Conservation (phyloP, 2,888 invertebrate genomes). For the Drosophila lutescens region DNA sequence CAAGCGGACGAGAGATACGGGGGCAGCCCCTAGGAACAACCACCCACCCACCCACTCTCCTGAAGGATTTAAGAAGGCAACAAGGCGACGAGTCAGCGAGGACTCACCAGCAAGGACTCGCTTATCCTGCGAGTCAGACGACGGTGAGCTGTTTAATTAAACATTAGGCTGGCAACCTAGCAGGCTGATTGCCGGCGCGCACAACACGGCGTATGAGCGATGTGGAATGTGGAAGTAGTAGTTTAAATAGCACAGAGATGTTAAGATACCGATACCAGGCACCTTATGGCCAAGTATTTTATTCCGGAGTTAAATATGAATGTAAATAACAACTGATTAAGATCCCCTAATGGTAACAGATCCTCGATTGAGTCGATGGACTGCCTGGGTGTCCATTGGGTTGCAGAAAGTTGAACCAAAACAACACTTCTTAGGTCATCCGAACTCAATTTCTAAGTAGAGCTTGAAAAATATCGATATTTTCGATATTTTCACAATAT, state of each 20-base stretch:
- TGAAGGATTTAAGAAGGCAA: neutral
- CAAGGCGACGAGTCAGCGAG: conserved; percentile 13
- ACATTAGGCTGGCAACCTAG: conserved; percentile 40
- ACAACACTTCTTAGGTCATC: no score
- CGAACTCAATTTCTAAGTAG: no score
- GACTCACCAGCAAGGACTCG: conserved; percentile 25
- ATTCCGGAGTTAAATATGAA: neutral
- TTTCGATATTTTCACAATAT: no score
- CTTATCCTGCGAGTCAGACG: conserved; percentile 42
- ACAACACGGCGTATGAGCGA: conserved; percentile 35
- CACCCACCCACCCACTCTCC: neutral
- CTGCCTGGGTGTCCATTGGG: no score
- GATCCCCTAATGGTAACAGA: neutral
- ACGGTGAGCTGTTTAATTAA: conserved; percentile 48
- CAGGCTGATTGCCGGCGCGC: conserved; percentile 16
- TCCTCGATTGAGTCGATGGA: no score
- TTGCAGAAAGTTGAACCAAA: no score
- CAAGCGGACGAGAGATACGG: conserved; percentile 28
- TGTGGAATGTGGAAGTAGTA: conserved; percentile 13
- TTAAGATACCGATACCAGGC: no score
- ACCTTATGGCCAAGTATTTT: neutral
- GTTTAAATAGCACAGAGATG: neutral
- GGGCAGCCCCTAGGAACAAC: neutral
- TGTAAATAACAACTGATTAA: neutral
- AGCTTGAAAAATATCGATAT: no score